Evolutionary conservation across 53 echinoderm and acorn worm genomes (phyloP).

Genomic region (Paracentrotus lividus): DNA sequence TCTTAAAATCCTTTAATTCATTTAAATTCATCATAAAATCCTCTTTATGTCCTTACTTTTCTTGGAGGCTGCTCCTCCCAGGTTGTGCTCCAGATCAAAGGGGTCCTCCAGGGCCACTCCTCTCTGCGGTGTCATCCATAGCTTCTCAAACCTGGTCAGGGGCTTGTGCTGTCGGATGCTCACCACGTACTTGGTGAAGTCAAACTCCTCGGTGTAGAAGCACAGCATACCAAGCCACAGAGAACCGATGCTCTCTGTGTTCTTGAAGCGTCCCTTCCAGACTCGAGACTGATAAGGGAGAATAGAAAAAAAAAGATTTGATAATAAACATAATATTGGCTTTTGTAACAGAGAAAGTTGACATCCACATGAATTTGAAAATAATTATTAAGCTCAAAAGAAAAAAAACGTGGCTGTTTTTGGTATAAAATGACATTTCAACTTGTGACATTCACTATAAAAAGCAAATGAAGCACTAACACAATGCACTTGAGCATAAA

Average conservation of each 20-base stretch:
- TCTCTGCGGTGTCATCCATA: slow-evolving; percentile 86
- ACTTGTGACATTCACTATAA: no score
- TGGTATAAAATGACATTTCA: no score
- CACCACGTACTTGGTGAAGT: slow-evolving; percentile 88
- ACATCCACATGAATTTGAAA: no score
- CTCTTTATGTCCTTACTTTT: slow-evolving; percentile 79
- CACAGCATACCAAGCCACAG: slow-evolving; percentile 92
- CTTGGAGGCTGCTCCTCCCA: slow-evolving; percentile 92
- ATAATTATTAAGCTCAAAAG: no score
- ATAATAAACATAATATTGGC: no score
- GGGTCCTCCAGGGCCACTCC: slow-evolving; percentile 96
- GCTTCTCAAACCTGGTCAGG: slow-evolving; percentile 94
- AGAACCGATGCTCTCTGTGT: slow-evolving; percentile 80
- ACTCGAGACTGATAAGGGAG: slow-evolving; percentile 66
- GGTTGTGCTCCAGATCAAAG: slow-evolving; percentile 95
- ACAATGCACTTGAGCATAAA: no score
- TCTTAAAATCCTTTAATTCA: no score
- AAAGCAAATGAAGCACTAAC: no score
- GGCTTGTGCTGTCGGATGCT: slow-evolving; percentile 83
- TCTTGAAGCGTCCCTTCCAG: slow-evolving; percentile 79
- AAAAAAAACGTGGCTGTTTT: no score
- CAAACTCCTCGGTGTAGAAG: slow-evolving; percentile 96
- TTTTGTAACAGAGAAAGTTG: no score
- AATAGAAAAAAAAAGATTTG: not conserved
- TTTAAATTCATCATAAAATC: no score